These are phyloP conservation scores for Copidosoma aretas DNA, from an alignment of 2,888 invertebrate species.

Conservation along the genomic window DNA sequence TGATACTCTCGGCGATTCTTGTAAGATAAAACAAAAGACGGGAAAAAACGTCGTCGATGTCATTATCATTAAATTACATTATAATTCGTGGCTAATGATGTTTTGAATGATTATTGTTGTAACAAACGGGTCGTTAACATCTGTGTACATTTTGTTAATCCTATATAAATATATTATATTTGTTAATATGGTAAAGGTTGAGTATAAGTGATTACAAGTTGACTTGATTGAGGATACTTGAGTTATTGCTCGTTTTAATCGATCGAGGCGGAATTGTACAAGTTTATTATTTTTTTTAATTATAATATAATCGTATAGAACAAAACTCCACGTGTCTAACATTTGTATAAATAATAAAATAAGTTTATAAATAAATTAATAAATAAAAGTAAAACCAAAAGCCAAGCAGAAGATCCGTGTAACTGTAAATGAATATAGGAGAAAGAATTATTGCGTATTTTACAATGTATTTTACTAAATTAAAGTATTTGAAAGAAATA, in stretches of 20 bases:
- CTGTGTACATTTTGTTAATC: conserved; percentile 39
- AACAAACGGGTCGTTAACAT: conserved; percentile 37
- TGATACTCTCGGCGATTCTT: conserved; percentile 33
- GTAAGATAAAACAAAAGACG: conserved; percentile 24
- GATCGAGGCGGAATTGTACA: conserved; percentile 1
- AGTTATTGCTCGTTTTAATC: conserved; percentile 25
- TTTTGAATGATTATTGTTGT: conserved; percentile 22
- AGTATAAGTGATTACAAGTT: conserved; percentile 11
- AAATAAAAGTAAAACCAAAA: conserved; percentile 14
- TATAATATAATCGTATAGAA: conserved; percentile 6
- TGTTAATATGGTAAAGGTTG: conserved; percentile 26
- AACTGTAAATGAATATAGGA: conserved; percentile 27
- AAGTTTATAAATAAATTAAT: conserved; percentile 1
- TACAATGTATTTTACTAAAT: conserved; percentile 55
- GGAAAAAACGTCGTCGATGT: too few relatives aligned
- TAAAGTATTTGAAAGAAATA: conserved; percentile 51
- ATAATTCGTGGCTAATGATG: conserved; percentile 19
- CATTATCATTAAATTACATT: conserved; percentile 10
- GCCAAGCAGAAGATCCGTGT: conserved; percentile 22
- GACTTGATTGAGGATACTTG: conserved; percentile 8
- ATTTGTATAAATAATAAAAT: conserved; percentile 26
- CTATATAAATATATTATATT: conserved; percentile 33
- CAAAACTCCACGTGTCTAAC: conserved; percentile 10
- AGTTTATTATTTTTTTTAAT: conserved; percentile 16
- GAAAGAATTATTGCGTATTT: conserved; percentile 49